phyloP scores from a whole-genome alignment of 2,797 vertebrate genomes.

The Tenualosa thibaudeaui region DNA sequence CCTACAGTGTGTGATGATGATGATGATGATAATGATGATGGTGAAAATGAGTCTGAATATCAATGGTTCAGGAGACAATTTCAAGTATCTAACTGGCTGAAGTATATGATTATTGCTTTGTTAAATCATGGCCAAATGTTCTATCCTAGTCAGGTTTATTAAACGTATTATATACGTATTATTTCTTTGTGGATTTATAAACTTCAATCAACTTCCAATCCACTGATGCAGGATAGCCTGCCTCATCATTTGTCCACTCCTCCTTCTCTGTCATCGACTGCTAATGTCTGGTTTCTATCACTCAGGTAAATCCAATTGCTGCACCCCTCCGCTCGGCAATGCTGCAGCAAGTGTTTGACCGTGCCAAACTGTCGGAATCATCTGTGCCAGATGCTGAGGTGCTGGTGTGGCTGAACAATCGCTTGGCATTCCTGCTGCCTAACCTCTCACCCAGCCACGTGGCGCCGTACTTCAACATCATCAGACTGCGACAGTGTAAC shows the following conservation, averaged over 20 bases:
- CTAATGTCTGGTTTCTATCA: slow-evolving; percentile 41
- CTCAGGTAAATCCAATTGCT: slow-evolving; percentile 40
- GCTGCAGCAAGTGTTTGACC: slow-evolving; percentile 68
- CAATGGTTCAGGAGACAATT: no score
- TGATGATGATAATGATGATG: no score
- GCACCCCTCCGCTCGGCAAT: slow-evolving; percentile 60
- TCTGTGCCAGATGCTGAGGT: slow-evolving; percentile 56
- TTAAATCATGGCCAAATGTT: no score
- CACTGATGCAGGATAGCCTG: no score
- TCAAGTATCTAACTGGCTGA: no score
- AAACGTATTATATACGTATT: no score
- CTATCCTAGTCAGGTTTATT: no score
- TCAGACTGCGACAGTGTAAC: slow-evolving; percentile 63
- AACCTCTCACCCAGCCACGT: slow-evolving; percentile 55
- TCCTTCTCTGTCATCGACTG: neutral
- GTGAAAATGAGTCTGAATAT: no score
- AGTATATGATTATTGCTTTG: no score
- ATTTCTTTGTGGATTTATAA: no score
- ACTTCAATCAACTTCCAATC: no score
- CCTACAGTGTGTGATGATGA: no score
- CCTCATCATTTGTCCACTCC: neutral
- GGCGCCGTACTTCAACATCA: slow-evolving; percentile 58
- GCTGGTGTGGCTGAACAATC: slow-evolving; percentile 59
- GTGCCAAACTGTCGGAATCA: slow-evolving; percentile 62
- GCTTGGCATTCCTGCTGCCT: slow-evolving; percentile 64